Evolutionary conservation across 2,113 vertebrate genomes (phyloP).

Genomic region (Bettongia penicillata): DNA sequence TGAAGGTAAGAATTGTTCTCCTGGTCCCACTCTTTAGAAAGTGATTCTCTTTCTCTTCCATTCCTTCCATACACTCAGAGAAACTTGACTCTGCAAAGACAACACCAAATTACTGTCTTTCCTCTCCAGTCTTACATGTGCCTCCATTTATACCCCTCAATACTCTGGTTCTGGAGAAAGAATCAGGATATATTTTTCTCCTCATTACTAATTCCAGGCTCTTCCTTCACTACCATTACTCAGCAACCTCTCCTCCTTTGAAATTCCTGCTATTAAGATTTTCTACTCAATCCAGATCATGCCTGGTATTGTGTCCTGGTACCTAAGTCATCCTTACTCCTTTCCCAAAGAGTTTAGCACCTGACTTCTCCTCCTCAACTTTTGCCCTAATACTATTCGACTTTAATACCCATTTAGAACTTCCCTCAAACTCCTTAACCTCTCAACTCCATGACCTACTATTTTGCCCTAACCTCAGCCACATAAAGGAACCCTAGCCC

Average conservation of each 20-base stretch:
- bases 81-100: not conserved
- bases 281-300: not conserved
- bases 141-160: not conserved
- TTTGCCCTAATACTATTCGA: not conserved
- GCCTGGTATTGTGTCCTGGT: not conserved
- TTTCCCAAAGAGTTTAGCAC: not conserved
- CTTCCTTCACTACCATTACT: not conserved
- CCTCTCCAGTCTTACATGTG: not conserved
- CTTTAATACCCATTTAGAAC: too few species aligned
- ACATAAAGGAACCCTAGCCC: too few species aligned
- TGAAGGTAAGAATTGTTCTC: slow-evolving; percentile 54
- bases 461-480: too few species aligned
- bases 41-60: not conserved
- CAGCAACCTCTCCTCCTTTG: not conserved
- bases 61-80: not conserved
- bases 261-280: not conserved
- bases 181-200: not conserved
- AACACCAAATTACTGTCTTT: accelerated
- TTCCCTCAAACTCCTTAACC: too few species aligned
- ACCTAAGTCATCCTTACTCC: not conserved
- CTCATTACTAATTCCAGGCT: not conserved
- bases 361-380: not conserved
- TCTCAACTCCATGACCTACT: too few species aligned
- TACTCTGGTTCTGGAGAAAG: not conserved
- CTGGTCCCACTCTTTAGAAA: not conserved